Conservation (phyloP, 2,113 vertebrate genomes). For the Xerus inauris region DNA sequence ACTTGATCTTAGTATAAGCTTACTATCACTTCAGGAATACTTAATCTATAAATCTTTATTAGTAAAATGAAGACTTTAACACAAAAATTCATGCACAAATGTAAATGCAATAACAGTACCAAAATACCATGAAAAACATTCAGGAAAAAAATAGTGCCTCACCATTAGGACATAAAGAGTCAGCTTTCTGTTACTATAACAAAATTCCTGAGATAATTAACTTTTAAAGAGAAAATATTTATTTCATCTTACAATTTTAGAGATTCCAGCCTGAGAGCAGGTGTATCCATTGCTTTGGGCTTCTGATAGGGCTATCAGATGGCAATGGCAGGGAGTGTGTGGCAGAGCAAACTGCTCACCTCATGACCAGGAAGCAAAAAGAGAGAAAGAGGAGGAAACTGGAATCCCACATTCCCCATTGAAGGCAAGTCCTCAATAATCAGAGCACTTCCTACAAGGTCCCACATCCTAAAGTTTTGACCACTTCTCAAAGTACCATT, state of each 20-base stretch:
- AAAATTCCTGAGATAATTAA: background rate
- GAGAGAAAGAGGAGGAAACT: too few relatives aligned
- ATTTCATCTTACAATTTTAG: background rate
- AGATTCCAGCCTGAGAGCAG: background rate
- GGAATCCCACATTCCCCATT: background rate
- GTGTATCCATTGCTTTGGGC: background rate
- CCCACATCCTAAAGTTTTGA: background rate
- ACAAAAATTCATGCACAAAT: background rate
- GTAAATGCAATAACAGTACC: background rate
- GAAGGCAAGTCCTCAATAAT: background rate
- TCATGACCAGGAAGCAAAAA: background rate
- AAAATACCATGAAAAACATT: background rate
- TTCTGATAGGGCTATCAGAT: too few relatives aligned
- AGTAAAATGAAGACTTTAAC: constrained; percentile 26
- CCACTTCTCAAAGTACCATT: background rate
- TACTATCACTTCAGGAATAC: background rate
- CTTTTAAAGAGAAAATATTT: background rate
- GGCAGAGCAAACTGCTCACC: background rate
- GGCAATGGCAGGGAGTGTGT: fast-evolving
- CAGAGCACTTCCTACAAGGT: background rate
- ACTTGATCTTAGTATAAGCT: background rate
- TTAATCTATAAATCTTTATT: background rate
- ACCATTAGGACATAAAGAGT: background rate
- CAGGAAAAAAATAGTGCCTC: background rate
- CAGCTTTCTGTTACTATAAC: background rate